Evolutionary conservation across 2,888 invertebrate genomes (phyloP), one percentile per base, ranked within the genome.

Genomic region (Ramazzottius varieornatus): DNA sequence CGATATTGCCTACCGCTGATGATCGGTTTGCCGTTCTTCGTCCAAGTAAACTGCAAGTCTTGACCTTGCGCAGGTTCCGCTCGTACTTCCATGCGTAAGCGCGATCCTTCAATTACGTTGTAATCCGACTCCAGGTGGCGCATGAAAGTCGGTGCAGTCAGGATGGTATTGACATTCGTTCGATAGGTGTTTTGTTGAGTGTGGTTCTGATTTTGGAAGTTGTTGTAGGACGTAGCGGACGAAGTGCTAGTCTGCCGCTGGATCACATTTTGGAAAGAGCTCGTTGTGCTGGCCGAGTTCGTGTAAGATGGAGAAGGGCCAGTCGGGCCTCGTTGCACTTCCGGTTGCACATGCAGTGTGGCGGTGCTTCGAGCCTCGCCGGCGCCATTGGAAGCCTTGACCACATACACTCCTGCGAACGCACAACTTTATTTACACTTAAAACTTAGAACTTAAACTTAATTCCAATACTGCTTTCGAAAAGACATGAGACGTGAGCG

Each of bases 331-430:
- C 40, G 40, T 20, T 40, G 8, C 8, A 40, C 40, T 20, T 8
- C 8, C 40, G 72, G 70, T 65, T 70, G 72, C 20, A 78, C 75
- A 34, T 71, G 71, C 13, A 78, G 72, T 34, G 76, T 74, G 64
- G 77, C 75, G 63, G 75, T 75, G 64, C 76, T 77, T 65, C 75
- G 76, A 20, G 72, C 77, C 46, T 72, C 71, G 46, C 79, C 79
- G 29, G 73, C 72, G 40, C 72, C 72, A 69, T 79, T 79, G 65
- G 72, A 70, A 32, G 78, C 78, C 1, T 74, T 69, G 32, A 74
- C 74, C 46, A 73, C 72, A 70, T 78, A 78, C 46, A 73, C 70
- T 1, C 78, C 77, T n/a, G n/a, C n/a, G n/a, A n/a, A n/a, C n/a
- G n/a, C n/a, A n/a, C n/a, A n/a, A n/a, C n/a, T n/a, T n/a, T n/a